A percentile compares a stretch with the other conserved stretches of the same genome.
phyloP scores from a whole-genome alignment of 2,797 vertebrate genomes.

The Sylvilagus floridanus region DNA sequence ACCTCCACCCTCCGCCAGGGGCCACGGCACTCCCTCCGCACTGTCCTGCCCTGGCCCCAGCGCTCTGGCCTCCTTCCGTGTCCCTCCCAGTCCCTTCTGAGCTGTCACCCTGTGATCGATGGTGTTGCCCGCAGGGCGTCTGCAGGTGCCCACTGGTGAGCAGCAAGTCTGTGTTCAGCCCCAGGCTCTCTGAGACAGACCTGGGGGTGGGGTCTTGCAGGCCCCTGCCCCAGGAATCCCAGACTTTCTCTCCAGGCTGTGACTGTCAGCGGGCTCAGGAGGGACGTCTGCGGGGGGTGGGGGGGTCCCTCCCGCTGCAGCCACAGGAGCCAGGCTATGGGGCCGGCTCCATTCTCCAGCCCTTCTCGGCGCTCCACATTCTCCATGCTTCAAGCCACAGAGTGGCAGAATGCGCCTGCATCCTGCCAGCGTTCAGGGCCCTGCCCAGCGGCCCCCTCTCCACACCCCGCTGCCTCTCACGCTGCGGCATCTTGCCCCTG shows the following conservation, averaged over 20 bases:
- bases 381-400: not conserved
- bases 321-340: no score
- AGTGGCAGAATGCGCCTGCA: accelerated
- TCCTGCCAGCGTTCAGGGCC: not conserved
- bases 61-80: not conserved
- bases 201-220: not conserved
- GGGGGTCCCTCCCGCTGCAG: not conserved
- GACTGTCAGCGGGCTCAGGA: not conserved
- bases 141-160: not conserved
- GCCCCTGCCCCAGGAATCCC: not conserved
- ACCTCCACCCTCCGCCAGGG: no score
- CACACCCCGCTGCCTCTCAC: no score
- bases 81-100: not conserved
- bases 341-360: not conserved
- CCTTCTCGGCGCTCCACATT: not conserved
- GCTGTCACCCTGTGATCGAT: not conserved
- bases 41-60: no score
- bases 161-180: not conserved
- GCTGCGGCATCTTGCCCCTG: not conserved
- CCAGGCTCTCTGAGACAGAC: not conserved
- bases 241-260: not conserved
- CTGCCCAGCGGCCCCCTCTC: not conserved
- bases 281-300: no score
- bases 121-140: not conserved
- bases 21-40: not conserved